These are phyloP conservation scores for Nesogale talazaci DNA, from an alignment of 2,113 vertebrate species.

Conservation along the genomic window DNA sequence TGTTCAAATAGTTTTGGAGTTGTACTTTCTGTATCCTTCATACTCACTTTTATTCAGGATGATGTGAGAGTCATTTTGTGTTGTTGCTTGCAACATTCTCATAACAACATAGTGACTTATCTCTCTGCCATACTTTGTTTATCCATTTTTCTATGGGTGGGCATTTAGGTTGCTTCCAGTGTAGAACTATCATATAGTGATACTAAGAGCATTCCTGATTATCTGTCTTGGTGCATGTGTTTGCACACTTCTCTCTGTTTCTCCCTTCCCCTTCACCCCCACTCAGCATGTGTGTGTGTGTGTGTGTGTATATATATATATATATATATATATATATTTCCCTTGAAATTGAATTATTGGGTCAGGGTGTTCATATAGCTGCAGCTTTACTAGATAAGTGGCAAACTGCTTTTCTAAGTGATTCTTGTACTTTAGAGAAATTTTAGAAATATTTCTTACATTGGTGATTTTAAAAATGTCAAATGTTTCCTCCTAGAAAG, in stretches of 20 bases:
- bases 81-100: background rate
- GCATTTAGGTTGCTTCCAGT: slow-evolving; percentile 7
- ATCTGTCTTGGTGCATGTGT: background rate
- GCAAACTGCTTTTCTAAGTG: background rate
- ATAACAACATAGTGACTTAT: background rate
- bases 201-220: background rate
- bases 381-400: slow-evolving; percentile 31
- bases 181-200: background rate
- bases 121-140: background rate
- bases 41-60: slow-evolving; percentile 35
- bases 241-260: background rate
- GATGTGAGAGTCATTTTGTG: background rate
- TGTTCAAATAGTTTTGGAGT: background rate
- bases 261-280: too few relatives aligned
- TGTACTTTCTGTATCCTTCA: slow-evolving; percentile 11
- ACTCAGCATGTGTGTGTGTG: background rate
- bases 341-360: background rate
- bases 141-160: background rate
- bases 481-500: background rate
- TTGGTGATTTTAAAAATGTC: slow-evolving; percentile 11
- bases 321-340: background rate
- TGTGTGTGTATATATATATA: background rate
- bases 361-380: background rate
- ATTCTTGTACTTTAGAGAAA: background rate
- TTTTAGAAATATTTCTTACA: slow-evolving; percentile 7